Evolutionary conservation across 2,888 invertebrate genomes (phyloP), one percentile per base, ranked within the genome.

Genomic region (Philhelius pedissequus): DNA sequence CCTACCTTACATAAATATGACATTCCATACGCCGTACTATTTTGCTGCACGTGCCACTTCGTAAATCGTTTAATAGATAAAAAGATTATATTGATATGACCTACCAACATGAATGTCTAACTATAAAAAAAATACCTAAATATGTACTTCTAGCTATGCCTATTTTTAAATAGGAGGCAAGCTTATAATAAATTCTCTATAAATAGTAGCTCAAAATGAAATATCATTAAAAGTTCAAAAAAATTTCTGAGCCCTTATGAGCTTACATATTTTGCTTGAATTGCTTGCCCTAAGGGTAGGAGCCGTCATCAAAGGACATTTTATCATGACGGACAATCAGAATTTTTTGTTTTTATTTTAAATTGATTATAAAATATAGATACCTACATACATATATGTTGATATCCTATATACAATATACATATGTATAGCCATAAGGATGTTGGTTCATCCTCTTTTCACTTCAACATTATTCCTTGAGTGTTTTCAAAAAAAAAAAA

Each of bases 291-390:
- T 54, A 6, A 54, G 54, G 54, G 20, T 30, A 32, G 18, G 18
- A 15, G 11, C 54, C 54, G 18, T 54, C 54, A 54, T 32, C 30
- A 54, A 30, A 54, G 30, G 9, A 13, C 32, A 54, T 20, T 54
- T 32, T 32, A 32, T 54, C 54, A 54, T 8, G 32, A 48, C 15
- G 54, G 13, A 54, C 32, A 54, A 54, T 54, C 54, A 32, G 18
- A 11, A 3, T 30, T 54, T 30, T 54, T 15, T n/a, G n/a, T n/a
- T 27, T 27, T 8, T 54, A 11, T 54, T 40, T 60, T 25, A 60
- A 60, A 60, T 60, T 25, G 40, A 40, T 60, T 25, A 43, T 18
- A 60, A 60, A 25, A 40, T 43, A n/a, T n/a, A n/a, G n/a, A n/a
- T n/a, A n/a, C n/a, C n/a, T n/a, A n/a, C n/a, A n/a, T n/a, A n/a